A percentile compares a stretch with the other conserved stretches of the same genome.
Conservation (phyloP, 2,888 invertebrate genomes). For the Bedellia somnulentella region DNA sequence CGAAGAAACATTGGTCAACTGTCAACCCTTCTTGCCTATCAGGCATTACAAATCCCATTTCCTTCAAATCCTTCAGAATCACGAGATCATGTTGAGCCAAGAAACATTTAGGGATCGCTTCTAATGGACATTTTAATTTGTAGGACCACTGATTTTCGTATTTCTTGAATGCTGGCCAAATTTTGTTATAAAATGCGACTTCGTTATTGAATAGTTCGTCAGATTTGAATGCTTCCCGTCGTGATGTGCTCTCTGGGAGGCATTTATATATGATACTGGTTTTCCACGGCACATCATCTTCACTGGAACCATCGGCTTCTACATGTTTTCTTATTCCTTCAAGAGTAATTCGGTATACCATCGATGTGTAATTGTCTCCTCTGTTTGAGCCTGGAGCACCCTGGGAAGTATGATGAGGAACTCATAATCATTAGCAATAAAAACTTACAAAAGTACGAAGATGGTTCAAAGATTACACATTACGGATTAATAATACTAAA, state of each 20-base stretch:
- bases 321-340: slow-evolving; percentile 44
- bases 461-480: too few relatives aligned
- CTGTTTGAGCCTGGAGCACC: slow-evolving; percentile 71
- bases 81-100: slow-evolving; percentile 60
- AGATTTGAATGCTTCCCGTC: slow-evolving; percentile 71
- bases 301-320: slow-evolving; percentile 24
- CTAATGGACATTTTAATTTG: slow-evolving; percentile 40
- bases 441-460: too few relatives aligned
- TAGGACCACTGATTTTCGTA: slow-evolving; percentile 55
- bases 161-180: slow-evolving; percentile 65
- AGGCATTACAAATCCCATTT: slow-evolving; percentile 65
- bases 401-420: slow-evolving; percentile 21
- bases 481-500: too few relatives aligned
- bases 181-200: slow-evolving; percentile 70
- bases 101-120: slow-evolving; percentile 63
- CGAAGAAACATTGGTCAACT: slow-evolving; percentile 60
- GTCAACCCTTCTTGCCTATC: slow-evolving; percentile 64
- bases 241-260: slow-evolving; percentile 64
- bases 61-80: slow-evolving; percentile 63
- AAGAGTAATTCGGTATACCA: slow-evolving; percentile 67
- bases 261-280: slow-evolving; percentile 71
- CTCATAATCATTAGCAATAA: too few relatives aligned
- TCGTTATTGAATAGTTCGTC: slow-evolving; percentile 72
- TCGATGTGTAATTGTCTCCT: slow-evolving; percentile 76
- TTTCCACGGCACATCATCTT: slow-evolving; percentile 58